Base-by-base conservation (phyloP, 2,797 vertebrate genomes). In the Sebastes kiyomatsui region DNA sequence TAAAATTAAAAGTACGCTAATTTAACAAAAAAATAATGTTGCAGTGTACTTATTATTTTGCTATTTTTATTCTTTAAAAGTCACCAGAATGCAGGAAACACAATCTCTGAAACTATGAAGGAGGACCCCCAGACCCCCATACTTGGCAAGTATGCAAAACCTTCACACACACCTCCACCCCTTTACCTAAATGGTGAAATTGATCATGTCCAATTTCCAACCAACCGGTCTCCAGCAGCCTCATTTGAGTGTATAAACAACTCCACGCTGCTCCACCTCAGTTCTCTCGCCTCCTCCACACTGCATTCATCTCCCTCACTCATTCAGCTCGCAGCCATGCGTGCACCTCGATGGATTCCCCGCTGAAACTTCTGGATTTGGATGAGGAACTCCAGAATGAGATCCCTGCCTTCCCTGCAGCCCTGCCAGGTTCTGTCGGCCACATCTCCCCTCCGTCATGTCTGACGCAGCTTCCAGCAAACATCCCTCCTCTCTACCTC, bases 171-270 rank as follows among this genome's bases (percentile, higher is more conserved):
- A 62, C 55, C 75, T 71, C 68, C 83, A 76, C 82, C 66, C 35
- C 38, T 42, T 75, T 8, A 16, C 77, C 83, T 90, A 90, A 92
- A 83, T 85, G 81, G 77, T 75, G 82, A 90, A 90, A 93, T 93
- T 90, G 90, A 90, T 91, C 90, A 91, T 82, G 87, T 86, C 80
- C 89, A 88, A 92, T 92, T 91, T 90, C 83, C 81, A 91, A 75
- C 87, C 90, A 88, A 82, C 72, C 77, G 28, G 38, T 82, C 86
- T 89, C 89, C 86, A 86, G 64, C 91, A 90, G 87, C 87, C 90
- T 90, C 86, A 81, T 93, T 83, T 90, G 83, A 93, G 88, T 92
- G 88, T 88, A 91, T 92, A 93, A 91, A 93, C 92, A 94, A 90
- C 88, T 91, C 88, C 86, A 89, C 90, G 88, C 85, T 73, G 87